phyloP scores from a whole-genome alignment of 2,888 invertebrate species.

The Choreutis nemorana region DNA sequence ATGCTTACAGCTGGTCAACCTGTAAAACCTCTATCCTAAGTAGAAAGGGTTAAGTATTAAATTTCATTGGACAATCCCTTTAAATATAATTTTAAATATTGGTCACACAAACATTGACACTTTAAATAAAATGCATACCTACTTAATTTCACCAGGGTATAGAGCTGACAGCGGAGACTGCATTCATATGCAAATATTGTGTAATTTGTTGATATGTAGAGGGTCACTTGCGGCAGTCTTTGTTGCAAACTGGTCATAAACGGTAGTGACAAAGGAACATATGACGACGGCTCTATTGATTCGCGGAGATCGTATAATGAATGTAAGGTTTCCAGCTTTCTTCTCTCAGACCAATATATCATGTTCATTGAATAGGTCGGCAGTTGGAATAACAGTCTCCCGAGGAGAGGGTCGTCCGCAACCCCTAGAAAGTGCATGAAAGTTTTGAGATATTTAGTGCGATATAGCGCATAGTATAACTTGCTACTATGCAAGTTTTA shows the following conservation, averaged over 20 bases:
- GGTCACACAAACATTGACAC: slow-evolving; percentile 39
- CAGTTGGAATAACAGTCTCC: slow-evolving; percentile 44
- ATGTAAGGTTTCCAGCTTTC: slow-evolving; percentile 24
- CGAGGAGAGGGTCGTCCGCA: background rate
- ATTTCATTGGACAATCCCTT: too few relatives aligned
- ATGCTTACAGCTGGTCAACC: too few relatives aligned
- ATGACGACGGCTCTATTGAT: slow-evolving; percentile 54
- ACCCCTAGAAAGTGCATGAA: too few relatives aligned
- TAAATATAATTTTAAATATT: too few relatives aligned
- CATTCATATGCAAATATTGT: slow-evolving; percentile 58
- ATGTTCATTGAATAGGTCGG: slow-evolving; percentile 25
- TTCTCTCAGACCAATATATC: slow-evolving; percentile 40
- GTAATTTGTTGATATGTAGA: slow-evolving; percentile 63
- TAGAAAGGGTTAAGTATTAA: too few relatives aligned
- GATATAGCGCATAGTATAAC: too few relatives aligned
- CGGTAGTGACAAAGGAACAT: slow-evolving; percentile 39
- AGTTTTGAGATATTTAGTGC: too few relatives aligned
- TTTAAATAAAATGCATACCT: slow-evolving; percentile 45
- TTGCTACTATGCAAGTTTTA: too few relatives aligned
- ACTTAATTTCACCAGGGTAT: slow-evolving; percentile 41
- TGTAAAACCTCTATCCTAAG: too few relatives aligned
- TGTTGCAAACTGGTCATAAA: slow-evolving; percentile 50
- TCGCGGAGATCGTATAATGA: slow-evolving; percentile 26
- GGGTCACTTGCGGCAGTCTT: slow-evolving; percentile 61
- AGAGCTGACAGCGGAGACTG: slow-evolving; percentile 28